Conservation (phyloP, 1,140 invertebrate species). For the Plodia interpunctella region DNA sequence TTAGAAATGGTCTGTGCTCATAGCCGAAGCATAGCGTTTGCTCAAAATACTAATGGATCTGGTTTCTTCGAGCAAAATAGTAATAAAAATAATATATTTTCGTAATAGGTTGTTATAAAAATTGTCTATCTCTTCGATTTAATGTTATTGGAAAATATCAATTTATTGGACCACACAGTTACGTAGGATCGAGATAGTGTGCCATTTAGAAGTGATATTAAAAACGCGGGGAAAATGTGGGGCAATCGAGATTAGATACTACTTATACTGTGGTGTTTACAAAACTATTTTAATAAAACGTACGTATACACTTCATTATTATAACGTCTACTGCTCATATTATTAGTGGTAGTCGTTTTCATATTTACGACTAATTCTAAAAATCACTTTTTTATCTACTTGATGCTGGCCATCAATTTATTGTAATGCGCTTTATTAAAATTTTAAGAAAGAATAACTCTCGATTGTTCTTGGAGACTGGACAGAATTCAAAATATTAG, state of each 20-base stretch:
- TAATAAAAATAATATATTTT: constrained; percentile 47
- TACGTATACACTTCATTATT: not conserved
- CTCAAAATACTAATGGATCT: constrained; percentile 33
- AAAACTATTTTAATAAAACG: constrained; percentile 4
- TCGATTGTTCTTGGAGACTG: constrained; percentile 15
- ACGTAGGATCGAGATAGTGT: constrained; percentile 19
- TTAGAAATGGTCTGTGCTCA: no score
- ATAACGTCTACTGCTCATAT: not conserved
- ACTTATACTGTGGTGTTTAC: constrained; percentile 3
- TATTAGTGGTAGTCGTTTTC: not conserved
- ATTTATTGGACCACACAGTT: constrained; percentile 41
- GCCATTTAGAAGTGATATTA: constrained; percentile 14
- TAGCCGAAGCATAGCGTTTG: constrained; percentile 30
- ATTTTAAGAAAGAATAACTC: not conserved
- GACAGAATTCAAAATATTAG: constrained; percentile 5
- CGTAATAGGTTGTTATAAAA: constrained; percentile 44
- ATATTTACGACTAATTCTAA: not conserved
- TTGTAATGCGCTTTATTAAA: constrained; percentile 1
- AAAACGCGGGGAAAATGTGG: constrained; percentile 5
- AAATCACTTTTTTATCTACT: not conserved
- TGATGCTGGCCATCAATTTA: constrained; percentile 5
- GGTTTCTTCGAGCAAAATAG: constrained; percentile 28
- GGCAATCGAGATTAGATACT: constrained; percentile 11
- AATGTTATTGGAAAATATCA: constrained; percentile 43
- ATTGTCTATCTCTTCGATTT: constrained; percentile 39